Percentiles rank a stretch among this genome's conserved stretches.
phyloP scores from a whole-genome alignment of 2,113 vertebrate genomes.

The Aplodontia rufa region DNA sequence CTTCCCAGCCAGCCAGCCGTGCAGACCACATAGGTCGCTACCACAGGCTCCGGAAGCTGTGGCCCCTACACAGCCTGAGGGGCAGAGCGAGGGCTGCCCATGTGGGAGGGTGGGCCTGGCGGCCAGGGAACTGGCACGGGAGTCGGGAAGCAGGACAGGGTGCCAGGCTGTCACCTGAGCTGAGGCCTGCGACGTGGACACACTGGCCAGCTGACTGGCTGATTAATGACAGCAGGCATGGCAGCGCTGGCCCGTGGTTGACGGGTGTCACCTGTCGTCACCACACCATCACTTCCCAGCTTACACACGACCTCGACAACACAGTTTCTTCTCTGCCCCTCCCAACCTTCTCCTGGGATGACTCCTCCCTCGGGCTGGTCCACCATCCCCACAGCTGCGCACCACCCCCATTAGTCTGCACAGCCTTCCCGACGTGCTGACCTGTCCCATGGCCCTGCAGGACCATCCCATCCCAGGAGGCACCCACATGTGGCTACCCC shows the following conservation, averaged over 20 bases:
- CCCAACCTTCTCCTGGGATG: background rate
- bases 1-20: constrained; percentile 78
- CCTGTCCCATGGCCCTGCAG: rapidly evolving
- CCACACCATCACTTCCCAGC: too few species aligned
- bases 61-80: constrained; percentile 27
- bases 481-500: background rate
- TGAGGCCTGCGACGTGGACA: too few species aligned
- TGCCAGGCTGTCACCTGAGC: rapidly evolving
- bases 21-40: constrained; percentile 81
- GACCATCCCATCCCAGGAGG: background rate
- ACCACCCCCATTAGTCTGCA: background rate
- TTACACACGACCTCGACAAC: too few species aligned
- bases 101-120: too few species aligned
- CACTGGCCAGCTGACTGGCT: too few species aligned
- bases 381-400: too few species aligned
- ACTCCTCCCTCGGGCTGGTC: too few species aligned
- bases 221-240: too few species aligned
- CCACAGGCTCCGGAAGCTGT: constrained; percentile 70
- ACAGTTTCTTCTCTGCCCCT: background rate
- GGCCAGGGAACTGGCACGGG: rapidly evolving
- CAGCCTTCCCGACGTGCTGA: background rate
- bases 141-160: rapidly evolving
- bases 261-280: too few species aligned
- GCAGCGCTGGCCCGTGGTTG: too few species aligned
- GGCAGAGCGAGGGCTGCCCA: too few species aligned